These are phyloP conservation scores for Phyllopteryx taeniolatus DNA, from an alignment of 2,113 vertebrate genomes.

Conservation along the genomic window DNA sequence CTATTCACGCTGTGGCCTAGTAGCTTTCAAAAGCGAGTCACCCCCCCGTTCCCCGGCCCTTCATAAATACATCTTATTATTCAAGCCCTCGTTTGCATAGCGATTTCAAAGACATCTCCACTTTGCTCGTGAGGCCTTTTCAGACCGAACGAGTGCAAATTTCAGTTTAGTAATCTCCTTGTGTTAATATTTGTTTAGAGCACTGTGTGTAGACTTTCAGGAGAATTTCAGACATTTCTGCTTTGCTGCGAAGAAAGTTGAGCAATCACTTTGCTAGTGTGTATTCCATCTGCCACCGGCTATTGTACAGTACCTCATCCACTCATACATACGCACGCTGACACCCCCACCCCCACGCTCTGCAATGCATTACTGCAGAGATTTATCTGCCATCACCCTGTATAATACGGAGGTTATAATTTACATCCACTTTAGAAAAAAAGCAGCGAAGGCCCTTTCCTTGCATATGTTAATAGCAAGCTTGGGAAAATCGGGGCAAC, in stretches of 20 bases:
- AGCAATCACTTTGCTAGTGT: constrained; percentile 50
- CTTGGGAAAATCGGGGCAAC: constrained; percentile 66
- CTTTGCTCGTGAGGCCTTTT: constrained; percentile 68
- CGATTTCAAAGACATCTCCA: constrained; percentile 74
- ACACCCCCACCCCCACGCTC: constrained; percentile 34
- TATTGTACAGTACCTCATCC: constrained; percentile 60
- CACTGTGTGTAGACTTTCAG: constrained; percentile 42
- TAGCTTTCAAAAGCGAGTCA: constrained; percentile 75
- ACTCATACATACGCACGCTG: constrained; percentile 36
- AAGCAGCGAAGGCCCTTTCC: constrained; percentile 60
- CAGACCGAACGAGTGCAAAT: constrained; percentile 67
- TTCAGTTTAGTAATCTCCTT: constrained; percentile 65
- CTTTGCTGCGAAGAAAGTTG: constrained; percentile 38
- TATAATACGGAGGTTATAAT: constrained; percentile 77
- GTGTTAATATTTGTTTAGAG: constrained; percentile 71
- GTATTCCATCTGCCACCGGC: constrained; percentile 63
- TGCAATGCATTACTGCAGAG: constrained; percentile 73
- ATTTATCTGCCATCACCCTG: constrained; percentile 75
- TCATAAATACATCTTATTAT: constrained; percentile 88
- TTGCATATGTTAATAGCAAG: constrained; percentile 72
- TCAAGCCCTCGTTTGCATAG: constrained; percentile 77
- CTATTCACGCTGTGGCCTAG: constrained; percentile 74
- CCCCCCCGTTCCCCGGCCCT: constrained; percentile 70
- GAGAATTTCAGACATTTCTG: constrained; percentile 19
- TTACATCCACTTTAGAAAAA: constrained; percentile 75